A percentile compares a stretch with the other conserved stretches of the same genome.
Conservation (phyloP, 2,113 vertebrate genomes). For the Sitta europaea region DNA sequence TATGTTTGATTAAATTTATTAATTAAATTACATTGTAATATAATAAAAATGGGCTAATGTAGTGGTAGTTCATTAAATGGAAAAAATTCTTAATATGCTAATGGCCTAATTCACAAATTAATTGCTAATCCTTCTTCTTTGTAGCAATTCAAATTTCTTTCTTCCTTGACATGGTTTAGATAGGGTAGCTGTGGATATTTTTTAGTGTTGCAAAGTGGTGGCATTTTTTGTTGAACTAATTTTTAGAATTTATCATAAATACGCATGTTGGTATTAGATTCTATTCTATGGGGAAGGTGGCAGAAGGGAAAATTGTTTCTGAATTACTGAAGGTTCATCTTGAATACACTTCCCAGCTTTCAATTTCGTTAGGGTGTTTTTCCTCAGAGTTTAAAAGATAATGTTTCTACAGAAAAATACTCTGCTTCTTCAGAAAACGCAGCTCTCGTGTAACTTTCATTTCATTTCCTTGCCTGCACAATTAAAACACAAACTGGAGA, state of each 20-base stretch:
- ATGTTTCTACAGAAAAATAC: not conserved
- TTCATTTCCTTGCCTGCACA: conserved; percentile 3
- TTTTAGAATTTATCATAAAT: not conserved
- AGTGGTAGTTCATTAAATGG: not conserved
- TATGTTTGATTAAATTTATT: not conserved
- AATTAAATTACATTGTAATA: not conserved
- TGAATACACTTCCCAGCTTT: not conserved
- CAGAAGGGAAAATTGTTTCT: not conserved
- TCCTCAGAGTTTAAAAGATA: not conserved
- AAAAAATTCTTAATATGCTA: not conserved
- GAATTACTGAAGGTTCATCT: not conserved
- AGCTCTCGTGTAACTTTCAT: conserved; percentile 18
- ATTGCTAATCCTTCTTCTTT: not conserved
- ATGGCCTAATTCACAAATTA: not conserved
- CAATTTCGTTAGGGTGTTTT: not conserved
- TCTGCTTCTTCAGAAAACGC: not conserved
- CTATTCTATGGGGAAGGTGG: not conserved
- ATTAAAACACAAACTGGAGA: conserved; percentile 39
- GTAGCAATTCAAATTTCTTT: not conserved
- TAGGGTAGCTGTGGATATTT: not conserved
- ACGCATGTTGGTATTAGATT: not conserved
- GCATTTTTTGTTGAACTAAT: not conserved
- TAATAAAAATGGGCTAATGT: not conserved
- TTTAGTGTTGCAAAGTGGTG: not conserved
- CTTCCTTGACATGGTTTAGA: not conserved